Evolutionary conservation across 2,888 invertebrate genomes (phyloP).

Genomic region (Linnaemya tessellans): DNA sequence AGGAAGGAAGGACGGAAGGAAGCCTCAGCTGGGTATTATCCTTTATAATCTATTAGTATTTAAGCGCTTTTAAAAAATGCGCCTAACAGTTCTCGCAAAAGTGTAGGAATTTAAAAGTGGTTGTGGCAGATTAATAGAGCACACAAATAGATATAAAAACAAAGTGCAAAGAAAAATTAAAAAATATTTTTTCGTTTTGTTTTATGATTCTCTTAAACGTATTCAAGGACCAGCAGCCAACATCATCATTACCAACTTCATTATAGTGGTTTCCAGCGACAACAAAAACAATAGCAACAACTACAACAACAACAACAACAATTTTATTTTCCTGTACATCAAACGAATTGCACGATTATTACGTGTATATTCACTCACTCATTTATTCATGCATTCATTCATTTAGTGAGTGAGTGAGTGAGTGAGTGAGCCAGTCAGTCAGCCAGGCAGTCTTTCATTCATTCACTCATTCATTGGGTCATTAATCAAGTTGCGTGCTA

Average conservation of each 20-base stretch:
- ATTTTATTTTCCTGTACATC: constrained; percentile 26
- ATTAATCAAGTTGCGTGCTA: constrained; percentile 79
- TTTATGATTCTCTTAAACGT: constrained; percentile 7
- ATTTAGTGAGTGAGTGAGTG: too few species aligned
- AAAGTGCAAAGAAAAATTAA: not conserved
- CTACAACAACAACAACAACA: not conserved
- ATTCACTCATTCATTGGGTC: constrained; percentile 59
- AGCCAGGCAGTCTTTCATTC: not conserved
- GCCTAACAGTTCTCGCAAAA: constrained; percentile 4
- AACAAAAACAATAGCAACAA: not conserved
- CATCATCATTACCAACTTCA: constrained; percentile 35
- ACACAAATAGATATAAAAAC: not conserved
- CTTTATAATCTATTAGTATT: constrained; percentile 40
- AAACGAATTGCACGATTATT: constrained; percentile 24
- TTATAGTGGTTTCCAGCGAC: constrained; percentile 14
- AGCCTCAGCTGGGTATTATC: constrained; percentile 58
- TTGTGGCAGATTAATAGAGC: not conserved
- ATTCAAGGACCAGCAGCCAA: not conserved
- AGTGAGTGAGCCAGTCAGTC: constrained; percentile 3
- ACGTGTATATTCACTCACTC: constrained; percentile 28
- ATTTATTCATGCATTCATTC: not conserved
- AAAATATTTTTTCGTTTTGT: not conserved
- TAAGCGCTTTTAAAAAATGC: constrained; percentile 50
- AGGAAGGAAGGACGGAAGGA: too few species aligned
- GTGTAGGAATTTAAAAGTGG: not conserved